phyloP scores from a whole-genome alignment of 2,113 vertebrate genomes.

The Hemicordylus capensis region DNA sequence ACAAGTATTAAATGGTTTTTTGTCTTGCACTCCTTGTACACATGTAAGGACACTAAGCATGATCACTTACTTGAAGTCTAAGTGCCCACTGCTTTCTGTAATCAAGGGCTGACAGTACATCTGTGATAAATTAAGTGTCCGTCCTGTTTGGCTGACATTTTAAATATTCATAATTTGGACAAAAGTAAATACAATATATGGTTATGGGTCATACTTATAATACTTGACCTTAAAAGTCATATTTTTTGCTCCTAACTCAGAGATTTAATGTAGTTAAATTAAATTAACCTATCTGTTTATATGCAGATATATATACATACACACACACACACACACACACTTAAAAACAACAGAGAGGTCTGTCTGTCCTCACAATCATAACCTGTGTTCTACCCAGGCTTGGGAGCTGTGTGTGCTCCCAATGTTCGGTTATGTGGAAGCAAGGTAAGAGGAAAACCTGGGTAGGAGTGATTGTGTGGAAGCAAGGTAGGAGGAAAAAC shows the following conservation, averaged over 20 bases:
- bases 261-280: background rate
- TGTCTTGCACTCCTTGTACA: background rate
- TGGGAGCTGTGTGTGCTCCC: no score
- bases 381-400: no score
- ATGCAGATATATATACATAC: no score
- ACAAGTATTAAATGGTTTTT: background rate
- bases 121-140: background rate
- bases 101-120: background rate
- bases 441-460: no score
- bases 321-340: no score
- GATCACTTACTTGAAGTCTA: background rate
- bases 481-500: no score
- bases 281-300: no score
- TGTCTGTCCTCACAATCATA: no score
- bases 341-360: background rate
- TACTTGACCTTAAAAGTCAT: background rate
- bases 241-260: background rate
- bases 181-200: background rate
- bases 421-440: no score
- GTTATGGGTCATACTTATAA: no score
- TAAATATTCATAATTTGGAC: background rate
- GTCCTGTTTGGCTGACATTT: background rate
- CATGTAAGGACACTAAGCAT: background rate
- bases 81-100: background rate
- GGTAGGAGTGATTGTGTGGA: no score